These are phyloP conservation scores for Tetraneura akinire DNA, from an alignment of 1,140 invertebrate genomes.

Conservation along the genomic window DNA sequence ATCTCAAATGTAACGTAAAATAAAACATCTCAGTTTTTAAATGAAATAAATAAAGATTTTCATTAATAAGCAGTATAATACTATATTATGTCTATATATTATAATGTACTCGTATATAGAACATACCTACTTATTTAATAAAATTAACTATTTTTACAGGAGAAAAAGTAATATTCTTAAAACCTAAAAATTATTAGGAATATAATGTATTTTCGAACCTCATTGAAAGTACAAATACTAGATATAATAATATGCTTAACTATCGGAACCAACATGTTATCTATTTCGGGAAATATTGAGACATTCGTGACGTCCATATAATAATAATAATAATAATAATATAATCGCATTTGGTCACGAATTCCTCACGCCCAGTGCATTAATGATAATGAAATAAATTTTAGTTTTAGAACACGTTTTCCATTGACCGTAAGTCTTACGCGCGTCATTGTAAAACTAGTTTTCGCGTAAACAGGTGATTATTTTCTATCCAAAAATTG, in stretches of 20 bases:
- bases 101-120: too few species aligned
- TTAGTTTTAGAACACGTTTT: neutral
- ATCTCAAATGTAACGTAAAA: too few species aligned
- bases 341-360: neutral
- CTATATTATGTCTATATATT: too few species aligned
- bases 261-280: too few species aligned
- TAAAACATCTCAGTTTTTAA: too few species aligned
- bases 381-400: neutral
- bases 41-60: too few species aligned
- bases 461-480: conserved; percentile 5
- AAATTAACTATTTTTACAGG: neutral
- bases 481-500: neutral
- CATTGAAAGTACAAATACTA: too few species aligned
- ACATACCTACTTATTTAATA: neutral
- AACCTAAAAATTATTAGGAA: too few species aligned
- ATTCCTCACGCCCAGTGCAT: neutral
- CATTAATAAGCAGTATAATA: too few species aligned
- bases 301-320: neutral
- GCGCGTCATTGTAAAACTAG: neutral
- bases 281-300: neutral
- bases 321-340: too few species aligned
- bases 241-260: too few species aligned
- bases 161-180: neutral
- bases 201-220: neutral
- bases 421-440: too few species aligned